Evolutionary conservation across 2,797 vertebrate genomes (phyloP).

Genomic region (Cossypha heuglini): DNA sequence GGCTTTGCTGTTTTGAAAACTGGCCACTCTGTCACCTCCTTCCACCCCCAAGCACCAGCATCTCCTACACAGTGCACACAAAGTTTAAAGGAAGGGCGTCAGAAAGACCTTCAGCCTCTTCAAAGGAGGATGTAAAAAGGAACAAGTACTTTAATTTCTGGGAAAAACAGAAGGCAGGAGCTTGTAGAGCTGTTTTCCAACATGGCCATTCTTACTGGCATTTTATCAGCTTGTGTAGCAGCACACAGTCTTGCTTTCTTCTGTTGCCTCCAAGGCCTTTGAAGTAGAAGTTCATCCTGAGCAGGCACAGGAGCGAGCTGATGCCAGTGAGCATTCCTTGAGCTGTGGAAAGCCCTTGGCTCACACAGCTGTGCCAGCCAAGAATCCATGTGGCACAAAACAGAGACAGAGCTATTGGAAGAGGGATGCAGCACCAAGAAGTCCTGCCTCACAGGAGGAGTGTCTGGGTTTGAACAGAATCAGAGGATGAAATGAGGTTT

Average conservation of each 20-base stretch:
- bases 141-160: background rate
- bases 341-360: background rate
- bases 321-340: background rate
- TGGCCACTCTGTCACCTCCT: background rate
- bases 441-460: background rate
- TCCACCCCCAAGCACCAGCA: background rate
- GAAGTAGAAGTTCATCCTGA: background rate
- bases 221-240: background rate
- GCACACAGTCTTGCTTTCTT: background rate
- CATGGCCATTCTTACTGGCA: background rate
- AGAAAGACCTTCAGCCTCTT: background rate
- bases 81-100: background rate
- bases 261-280: background rate
- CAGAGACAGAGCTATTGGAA: background rate
- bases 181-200: background rate
- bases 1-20: background rate
- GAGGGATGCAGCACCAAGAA: background rate
- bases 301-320: background rate
- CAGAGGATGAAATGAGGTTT: background rate
- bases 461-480: background rate
- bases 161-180: background rate
- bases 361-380: fast-evolving
- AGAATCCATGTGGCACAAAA: background rate
- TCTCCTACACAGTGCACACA: background rate
- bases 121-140: background rate